phyloP scores from a whole-genome alignment of 2,797 vertebrate species.

The Crenuchus spilurus region DNA sequence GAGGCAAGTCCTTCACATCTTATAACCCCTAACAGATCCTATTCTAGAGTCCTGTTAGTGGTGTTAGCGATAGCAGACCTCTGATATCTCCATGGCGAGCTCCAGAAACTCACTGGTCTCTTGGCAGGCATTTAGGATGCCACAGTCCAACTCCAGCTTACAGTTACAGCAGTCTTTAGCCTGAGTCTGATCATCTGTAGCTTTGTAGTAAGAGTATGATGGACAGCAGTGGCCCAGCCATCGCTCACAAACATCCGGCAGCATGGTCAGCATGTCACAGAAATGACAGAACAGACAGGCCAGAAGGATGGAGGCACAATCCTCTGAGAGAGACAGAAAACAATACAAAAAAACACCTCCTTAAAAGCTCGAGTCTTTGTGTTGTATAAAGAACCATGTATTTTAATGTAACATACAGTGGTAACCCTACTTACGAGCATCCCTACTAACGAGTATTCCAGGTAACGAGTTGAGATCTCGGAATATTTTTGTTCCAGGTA shows the following conservation, averaged over 20 bases:
- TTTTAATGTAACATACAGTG: background rate
- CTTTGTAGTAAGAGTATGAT: conserved; percentile 75
- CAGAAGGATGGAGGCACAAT: conserved; percentile 85
- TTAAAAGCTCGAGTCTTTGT: no score
- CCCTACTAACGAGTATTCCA: no score
- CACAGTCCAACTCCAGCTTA: conserved; percentile 82
- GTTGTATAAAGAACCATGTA: background rate
- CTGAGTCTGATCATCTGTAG: conserved; percentile 65
- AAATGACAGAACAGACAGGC: conserved; percentile 88
- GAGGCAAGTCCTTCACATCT: background rate
- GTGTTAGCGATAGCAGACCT: conserved; percentile 85
- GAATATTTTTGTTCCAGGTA: no score
- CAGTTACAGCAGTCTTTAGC: conserved; percentile 76
- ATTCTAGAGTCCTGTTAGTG: background rate
- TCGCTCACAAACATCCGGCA: conserved; percentile 78
- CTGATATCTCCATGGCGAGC: conserved; percentile 89
- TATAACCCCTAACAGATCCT: background rate
- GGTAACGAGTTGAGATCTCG: no score
- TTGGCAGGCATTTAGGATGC: conserved; percentile 81
- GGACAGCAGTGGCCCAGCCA: conserved; percentile 79
- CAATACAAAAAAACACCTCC: no score
- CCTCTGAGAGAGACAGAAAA: conserved; percentile 72
- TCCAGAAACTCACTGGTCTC: conserved; percentile 86
- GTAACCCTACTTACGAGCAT: no score
- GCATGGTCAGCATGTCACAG: conserved; percentile 81